Conservation (phyloP, 2,888 invertebrate genomes). For the Anarsia innoxiella region DNA sequence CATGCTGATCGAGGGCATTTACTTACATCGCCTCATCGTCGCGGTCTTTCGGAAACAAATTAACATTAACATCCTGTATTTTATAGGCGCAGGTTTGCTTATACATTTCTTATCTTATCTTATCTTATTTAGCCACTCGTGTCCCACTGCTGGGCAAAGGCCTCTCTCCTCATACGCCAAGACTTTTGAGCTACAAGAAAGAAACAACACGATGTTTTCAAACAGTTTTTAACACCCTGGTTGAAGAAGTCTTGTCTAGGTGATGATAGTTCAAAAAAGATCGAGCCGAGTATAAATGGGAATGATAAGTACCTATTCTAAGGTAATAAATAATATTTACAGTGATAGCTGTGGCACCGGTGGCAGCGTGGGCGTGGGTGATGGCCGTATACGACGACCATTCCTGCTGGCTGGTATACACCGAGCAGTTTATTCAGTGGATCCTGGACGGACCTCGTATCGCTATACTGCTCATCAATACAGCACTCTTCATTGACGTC, state of each 20-base stretch:
- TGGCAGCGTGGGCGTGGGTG: conserved; percentile 69
- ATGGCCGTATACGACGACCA: conserved; percentile 66
- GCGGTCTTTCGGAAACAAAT: conserved; percentile 77
- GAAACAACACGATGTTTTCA: no score
- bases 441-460: conserved; percentile 76
- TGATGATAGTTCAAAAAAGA: no score
- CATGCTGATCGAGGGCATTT: conserved; percentile 80
- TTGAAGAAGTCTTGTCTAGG: no score
- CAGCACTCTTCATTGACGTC: conserved; percentile 77
- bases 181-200: no score
- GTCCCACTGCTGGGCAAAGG: no score
- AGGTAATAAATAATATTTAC: no score
- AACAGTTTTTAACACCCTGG: no score
- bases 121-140: no score
- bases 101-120: no score
- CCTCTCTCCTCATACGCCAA: no score
- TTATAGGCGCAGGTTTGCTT: conserved; percentile 53
- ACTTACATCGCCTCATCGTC: conserved; percentile 79
- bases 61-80: conserved; percentile 61
- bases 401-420: conserved; percentile 78
- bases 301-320: no score
- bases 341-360: conserved; percentile 69
- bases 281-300: no score
- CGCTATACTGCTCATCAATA: conserved; percentile 73
- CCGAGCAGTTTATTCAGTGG: conserved; percentile 74